Conservation (phyloP, 2,797 vertebrate species). For the Miopithecus talapoin region DNA sequence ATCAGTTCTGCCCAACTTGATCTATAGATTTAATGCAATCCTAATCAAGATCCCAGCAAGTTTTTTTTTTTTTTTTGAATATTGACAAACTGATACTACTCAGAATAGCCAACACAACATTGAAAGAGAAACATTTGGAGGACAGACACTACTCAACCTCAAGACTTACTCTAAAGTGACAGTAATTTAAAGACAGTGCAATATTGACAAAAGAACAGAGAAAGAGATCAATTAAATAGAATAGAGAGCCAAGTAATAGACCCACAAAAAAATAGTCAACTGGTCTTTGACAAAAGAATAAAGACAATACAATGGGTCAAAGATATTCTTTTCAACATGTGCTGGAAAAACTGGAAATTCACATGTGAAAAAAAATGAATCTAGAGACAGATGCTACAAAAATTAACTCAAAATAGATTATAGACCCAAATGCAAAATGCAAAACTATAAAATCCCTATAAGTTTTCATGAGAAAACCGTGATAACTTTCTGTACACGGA, state of each 20-base stretch:
- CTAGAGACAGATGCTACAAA: background rate
- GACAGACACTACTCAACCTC: background rate
- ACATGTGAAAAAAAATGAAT: background rate
- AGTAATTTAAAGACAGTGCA: background rate
- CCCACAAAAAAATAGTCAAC: background rate
- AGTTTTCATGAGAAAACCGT: background rate
- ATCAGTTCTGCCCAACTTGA: background rate
- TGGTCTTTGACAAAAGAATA: background rate
- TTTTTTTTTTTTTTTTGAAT: background rate
- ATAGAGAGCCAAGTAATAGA: background rate
- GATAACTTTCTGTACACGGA: background rate
- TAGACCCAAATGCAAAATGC: background rate
- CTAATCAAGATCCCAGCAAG: background rate
- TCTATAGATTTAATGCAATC: background rate
- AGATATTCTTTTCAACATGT: background rate
- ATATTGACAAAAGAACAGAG: background rate
- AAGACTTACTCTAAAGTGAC: background rate
- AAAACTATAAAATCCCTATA: background rate
- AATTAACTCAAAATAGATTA: background rate
- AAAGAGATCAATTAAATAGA: background rate
- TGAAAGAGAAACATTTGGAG: background rate
- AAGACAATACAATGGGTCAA: background rate
- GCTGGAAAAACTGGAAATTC: background rate
- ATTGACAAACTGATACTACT: background rate
- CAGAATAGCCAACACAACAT: background rate